Percentiles rank a stretch among this genome's conserved stretches.
These are phyloP conservation scores for Augochlorella aurata DNA, from an alignment of 2,888 invertebrate genomes.

Conservation along the genomic window DNA sequence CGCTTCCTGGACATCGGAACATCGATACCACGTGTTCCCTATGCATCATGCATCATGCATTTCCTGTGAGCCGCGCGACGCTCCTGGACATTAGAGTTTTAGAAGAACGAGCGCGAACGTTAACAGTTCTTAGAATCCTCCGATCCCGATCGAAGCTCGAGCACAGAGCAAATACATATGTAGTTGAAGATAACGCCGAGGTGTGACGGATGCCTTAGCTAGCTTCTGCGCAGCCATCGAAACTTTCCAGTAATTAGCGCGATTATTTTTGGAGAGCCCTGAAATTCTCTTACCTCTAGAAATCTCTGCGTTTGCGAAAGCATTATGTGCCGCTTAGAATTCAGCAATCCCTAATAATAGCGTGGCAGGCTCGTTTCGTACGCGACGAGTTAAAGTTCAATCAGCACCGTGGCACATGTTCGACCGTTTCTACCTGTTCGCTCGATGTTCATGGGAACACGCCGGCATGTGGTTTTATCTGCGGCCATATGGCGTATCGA, in stretches of 20 bases:
- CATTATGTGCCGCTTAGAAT: neutral
- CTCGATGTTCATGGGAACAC: constrained; percentile 70
- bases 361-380: neutral
- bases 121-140: neutral
- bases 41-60: neutral
- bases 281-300: neutral
- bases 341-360: neutral
- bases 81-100: neutral
- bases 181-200: neutral
- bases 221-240: neutral
- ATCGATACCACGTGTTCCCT: constrained; percentile 44
- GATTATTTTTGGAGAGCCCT: neutral
- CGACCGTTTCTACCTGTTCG: constrained; percentile 59
- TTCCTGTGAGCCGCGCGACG: constrained; percentile 5
- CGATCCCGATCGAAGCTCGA: neutral
- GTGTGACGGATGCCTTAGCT: neutral
- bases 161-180: neutral
- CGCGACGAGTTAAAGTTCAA: constrained; percentile 22
- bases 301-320: neutral
- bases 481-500: constrained; percentile 69
- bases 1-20: constrained; percentile 49
- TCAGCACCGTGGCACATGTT: constrained; percentile 54
- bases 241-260: neutral
- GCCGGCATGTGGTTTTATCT: constrained; percentile 71
- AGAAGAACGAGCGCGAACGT: neutral